phyloP scores from a whole-genome alignment of 2,888 invertebrate species.

The Osmoderma eremita region DNA sequence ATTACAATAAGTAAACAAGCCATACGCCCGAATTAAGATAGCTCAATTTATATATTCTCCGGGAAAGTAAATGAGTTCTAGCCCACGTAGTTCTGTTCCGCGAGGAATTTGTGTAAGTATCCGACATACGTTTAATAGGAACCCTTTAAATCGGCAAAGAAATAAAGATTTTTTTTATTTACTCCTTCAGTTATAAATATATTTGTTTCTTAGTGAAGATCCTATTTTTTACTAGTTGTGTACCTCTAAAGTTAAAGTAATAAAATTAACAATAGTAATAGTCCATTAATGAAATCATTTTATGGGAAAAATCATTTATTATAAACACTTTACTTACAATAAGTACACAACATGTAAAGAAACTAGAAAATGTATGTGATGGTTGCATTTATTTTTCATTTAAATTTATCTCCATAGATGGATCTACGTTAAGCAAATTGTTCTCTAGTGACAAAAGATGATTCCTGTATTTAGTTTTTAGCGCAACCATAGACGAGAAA shows the following conservation, averaged over 20 bases:
- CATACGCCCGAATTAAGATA: conserved; percentile 11
- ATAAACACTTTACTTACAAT: background rate
- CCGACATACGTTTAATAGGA: background rate
- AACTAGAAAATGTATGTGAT: background rate
- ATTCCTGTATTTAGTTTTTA: background rate
- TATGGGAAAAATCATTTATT: background rate
- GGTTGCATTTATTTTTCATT: background rate
- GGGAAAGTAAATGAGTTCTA: background rate
- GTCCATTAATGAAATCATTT: background rate
- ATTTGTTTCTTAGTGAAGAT: background rate
- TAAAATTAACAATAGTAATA: no score
- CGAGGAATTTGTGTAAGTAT: background rate
- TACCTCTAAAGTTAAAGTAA: no score
- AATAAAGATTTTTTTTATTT: background rate
- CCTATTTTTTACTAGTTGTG: background rate
- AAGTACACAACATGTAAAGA: background rate
- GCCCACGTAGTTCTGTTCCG: background rate
- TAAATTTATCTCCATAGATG: background rate
- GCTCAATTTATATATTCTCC: conserved; percentile 14
- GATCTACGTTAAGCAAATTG: background rate
- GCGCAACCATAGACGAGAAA: background rate
- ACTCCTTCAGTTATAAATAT: conserved; percentile 8
- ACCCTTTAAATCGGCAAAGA: no score
- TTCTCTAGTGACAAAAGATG: background rate
- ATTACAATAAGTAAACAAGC: conserved; percentile 16